Percentiles rank a stretch among this genome's conserved stretches.
phyloP scores from a whole-genome alignment of 2,888 invertebrate genomes.

The Nasonia oneida region DNA sequence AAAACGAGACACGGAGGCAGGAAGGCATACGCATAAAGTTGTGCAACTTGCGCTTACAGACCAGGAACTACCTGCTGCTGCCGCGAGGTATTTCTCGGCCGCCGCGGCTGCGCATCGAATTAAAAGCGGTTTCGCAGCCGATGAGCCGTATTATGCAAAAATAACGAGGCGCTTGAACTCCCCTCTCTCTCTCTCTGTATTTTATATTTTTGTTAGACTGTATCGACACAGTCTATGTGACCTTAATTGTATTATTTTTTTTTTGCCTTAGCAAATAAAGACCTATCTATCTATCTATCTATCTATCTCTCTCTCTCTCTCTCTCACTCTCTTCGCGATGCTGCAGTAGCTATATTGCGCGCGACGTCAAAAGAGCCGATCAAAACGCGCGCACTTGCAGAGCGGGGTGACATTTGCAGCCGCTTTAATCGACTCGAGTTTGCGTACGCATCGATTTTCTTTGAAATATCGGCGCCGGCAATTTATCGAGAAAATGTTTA shows the following conservation, averaged over 20 bases:
- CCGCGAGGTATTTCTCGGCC: neutral
- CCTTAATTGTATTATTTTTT: too few relatives aligned
- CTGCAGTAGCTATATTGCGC: neutral
- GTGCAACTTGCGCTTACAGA: neutral
- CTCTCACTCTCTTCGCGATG: neutral
- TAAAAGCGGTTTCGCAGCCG: neutral
- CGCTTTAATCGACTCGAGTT: neutral
- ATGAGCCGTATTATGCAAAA: constrained; percentile 19
- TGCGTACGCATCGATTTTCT: neutral
- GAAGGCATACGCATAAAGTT: neutral
- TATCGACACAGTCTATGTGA: too few relatives aligned
- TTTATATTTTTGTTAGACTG: too few relatives aligned
- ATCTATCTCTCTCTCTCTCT: too few relatives aligned
- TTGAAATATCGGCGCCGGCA: neutral
- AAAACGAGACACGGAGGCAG: neutral
- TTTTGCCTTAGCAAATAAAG: too few relatives aligned
- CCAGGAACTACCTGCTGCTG: neutral
- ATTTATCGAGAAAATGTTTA: constrained; percentile 14
- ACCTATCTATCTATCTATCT: too few relatives aligned
- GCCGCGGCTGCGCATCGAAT: neutral
- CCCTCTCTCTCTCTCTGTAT: neutral
- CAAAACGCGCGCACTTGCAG: neutral
- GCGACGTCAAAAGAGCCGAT: neutral
- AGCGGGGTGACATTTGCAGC: neutral
- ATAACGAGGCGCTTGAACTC: constrained; percentile 16